Evolutionary conservation across 2,888 invertebrate species (phyloP).

Genomic region (Ennomos erosarius): DNA sequence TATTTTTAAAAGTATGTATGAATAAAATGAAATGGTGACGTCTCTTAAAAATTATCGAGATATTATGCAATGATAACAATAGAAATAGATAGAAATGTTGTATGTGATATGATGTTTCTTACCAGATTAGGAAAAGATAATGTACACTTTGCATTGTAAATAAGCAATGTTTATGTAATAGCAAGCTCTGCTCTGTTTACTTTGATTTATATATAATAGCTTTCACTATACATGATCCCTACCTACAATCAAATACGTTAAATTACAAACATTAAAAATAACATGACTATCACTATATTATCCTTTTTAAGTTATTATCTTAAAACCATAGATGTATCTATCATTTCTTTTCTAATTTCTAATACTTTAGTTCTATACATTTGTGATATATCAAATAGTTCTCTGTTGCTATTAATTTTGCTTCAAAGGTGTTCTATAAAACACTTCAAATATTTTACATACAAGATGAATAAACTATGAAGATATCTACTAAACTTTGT

Average conservation of each 20-base stretch:
- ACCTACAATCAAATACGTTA: too few relatives aligned
- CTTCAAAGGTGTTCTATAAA: not conserved
- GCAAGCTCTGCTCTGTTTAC: constrained; percentile 17
- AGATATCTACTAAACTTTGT: not conserved
- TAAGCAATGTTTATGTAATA: constrained; percentile 11
- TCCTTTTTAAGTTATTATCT: not conserved
- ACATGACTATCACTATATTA: not conserved
- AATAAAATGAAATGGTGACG: too few relatives aligned
- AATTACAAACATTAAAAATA: too few relatives aligned
- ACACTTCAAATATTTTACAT: not conserved
- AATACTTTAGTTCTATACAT: constrained; percentile 4
- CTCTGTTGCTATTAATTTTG: constrained; percentile 8
- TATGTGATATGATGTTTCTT: not conserved
- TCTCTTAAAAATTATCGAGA: too few relatives aligned
- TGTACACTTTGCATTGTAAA: constrained; percentile 15
- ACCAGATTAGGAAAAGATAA: not conserved
- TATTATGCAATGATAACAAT: too few relatives aligned
- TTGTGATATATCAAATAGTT: constrained; percentile 17
- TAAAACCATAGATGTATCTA: not conserved
- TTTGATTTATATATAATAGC: constrained; percentile 1
- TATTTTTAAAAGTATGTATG: too few relatives aligned
- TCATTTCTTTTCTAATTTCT: constrained; percentile 24
- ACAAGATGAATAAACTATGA: constrained; percentile 6
- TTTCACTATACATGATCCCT: too few relatives aligned
- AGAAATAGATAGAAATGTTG: not conserved